Percentiles rank a stretch among this genome's conserved stretches.
These are phyloP conservation scores for Theretra japonica DNA, from an alignment of 2,888 invertebrate genomes.

Conservation along the genomic window DNA sequence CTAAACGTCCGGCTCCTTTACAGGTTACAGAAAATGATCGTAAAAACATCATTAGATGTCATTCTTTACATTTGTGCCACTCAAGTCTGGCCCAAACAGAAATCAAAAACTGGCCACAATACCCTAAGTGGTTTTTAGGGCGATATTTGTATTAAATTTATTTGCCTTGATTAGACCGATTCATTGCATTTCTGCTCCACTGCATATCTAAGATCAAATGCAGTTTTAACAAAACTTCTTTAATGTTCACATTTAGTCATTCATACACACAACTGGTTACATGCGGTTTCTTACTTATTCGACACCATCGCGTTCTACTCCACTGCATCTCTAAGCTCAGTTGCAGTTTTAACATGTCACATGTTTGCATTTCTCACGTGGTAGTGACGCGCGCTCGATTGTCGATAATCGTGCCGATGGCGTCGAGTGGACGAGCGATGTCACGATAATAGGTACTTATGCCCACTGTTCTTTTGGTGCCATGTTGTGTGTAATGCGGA, in stretches of 20 bases:
- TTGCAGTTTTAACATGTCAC: constrained; percentile 31
- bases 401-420: constrained; percentile 51
- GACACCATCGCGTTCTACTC: background rate
- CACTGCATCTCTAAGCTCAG: background rate
- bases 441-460: constrained; percentile 30
- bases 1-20: too few relatives aligned
- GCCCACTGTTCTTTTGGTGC: constrained; percentile 39
- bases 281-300: background rate
- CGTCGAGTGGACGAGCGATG: constrained; percentile 51
- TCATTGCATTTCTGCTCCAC: background rate
- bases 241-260: background rate
- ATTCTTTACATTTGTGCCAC: too few relatives aligned
- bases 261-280: too few relatives aligned
- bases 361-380: constrained; percentile 62
- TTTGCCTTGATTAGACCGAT: too few relatives aligned
- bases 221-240: background rate
- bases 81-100: too few relatives aligned
- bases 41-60: too few relatives aligned
- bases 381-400: constrained; percentile 54
- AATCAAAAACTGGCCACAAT: too few relatives aligned
- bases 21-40: too few relatives aligned
- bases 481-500: background rate
- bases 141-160: too few relatives aligned
- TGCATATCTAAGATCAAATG: background rate
- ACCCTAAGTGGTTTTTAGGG: too few relatives aligned